A percentile compares a stretch with the other conserved stretches of the same genome.
phyloP scores from a whole-genome alignment of 2,113 vertebrate genomes.

The Athene cunicularia region DNA sequence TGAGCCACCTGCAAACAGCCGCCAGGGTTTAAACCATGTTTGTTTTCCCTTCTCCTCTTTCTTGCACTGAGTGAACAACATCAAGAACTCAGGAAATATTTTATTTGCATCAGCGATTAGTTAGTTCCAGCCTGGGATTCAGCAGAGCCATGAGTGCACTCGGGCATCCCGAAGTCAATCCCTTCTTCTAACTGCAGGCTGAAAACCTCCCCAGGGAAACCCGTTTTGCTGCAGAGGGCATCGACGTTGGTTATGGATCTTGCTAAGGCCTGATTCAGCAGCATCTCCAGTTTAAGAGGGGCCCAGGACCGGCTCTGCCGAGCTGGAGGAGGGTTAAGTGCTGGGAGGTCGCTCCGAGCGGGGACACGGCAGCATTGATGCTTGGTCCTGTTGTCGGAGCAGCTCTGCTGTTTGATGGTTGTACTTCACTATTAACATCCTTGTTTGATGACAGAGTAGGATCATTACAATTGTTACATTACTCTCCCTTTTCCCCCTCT shows the following conservation, averaged over 20 bases:
- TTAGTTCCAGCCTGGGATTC: neutral
- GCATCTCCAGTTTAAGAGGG: neutral
- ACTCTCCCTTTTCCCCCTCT: neutral
- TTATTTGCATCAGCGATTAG: accelerated
- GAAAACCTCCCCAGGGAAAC: neutral
- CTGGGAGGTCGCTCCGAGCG: accelerated
- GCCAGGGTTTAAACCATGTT: neutral
- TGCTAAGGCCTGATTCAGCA: neutral
- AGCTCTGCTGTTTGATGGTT: neutral
- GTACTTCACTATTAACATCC: neutral
- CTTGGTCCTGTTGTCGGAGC: neutral
- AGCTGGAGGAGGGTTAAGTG: accelerated
- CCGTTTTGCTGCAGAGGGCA: too few species aligned
- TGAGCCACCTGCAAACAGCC: neutral
- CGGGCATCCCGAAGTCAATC: too few species aligned
- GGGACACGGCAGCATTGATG: too few species aligned
- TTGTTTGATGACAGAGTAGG: neutral
- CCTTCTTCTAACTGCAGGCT: neutral
- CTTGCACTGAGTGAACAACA: neutral
- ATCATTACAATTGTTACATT: neutral
- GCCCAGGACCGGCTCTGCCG: neutral
- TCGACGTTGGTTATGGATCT: accelerated
- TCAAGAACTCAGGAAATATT: neutral
- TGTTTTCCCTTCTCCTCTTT: neutral
- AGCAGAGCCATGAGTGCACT: accelerated